Base-by-base conservation (phyloP, 2,888 invertebrate genomes). In the Mesochorus sp. region DNA sequence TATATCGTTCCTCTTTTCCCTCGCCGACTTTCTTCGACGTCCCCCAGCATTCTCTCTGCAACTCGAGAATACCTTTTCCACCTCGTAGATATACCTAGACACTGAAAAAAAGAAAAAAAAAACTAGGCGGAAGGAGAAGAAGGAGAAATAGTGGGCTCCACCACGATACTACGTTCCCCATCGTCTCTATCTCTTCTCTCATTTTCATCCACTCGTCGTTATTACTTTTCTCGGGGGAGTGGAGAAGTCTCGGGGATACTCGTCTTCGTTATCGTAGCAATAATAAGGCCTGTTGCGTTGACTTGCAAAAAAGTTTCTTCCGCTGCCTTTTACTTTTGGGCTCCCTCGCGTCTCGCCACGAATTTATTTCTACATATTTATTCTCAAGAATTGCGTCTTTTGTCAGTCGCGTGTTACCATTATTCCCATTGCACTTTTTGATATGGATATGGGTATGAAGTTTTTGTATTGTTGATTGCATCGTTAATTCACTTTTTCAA, bases 231-330 rank as follows among this genome's bases (percentile, higher is more conserved):
- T 76, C 74, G 28, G 66, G 55, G 49, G 61, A 10, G 26, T 31
- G 31, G 26, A 37, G 2, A 53, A 26, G 66, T 73, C 70, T 51
- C 73, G 24, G 37, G 59, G 28, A 28, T 70, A 55, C 76, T 80
- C 72, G 75, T 76, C 79, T 79, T 81, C 75, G 80, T 81, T 80
- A 81, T 80, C 76, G 26, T 70, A 37, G 79, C 80, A 79, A 81
- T 76, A 80, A 80, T 76, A 80, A 80, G 75, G 73, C 74, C 68
- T 53, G 74, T 70, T 74, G 70, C 73, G 64, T 59, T 70, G 59
- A 59, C 74, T 72, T 4, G 4, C 21, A 12, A 24, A 31, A 34
- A 76, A 64, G 61, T 77, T 49, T 51, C 55, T 76, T 37, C 51
- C 14, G 24, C 21, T 37, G 39, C 8, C 12, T 26, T 17, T 39